Conservation (phyloP, 2,113 vertebrate species). For the Protomyctophum bolini region DNA sequence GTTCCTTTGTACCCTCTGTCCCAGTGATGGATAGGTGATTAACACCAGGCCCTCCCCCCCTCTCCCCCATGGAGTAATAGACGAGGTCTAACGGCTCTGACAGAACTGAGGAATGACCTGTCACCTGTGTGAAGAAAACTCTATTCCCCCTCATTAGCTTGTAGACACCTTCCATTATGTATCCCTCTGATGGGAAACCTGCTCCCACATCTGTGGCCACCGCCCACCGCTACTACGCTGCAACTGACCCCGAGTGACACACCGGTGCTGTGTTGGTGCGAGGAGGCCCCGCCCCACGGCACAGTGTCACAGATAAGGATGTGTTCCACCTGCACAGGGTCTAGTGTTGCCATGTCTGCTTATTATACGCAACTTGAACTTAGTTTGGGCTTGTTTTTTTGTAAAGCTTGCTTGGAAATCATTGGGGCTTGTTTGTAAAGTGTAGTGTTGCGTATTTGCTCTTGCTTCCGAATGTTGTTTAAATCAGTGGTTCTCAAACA, state of each 20-base stretch:
- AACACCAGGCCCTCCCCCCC: neutral
- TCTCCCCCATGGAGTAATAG: constrained; percentile 14
- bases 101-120: constrained; percentile 26
- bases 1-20: neutral
- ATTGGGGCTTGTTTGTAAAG: no score
- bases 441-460: no score
- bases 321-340: no score
- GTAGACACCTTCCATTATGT: constrained; percentile 17
- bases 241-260: constrained; percentile 15
- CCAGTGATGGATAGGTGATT: constrained; percentile 2
- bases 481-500: no score
- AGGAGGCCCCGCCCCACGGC: no score
- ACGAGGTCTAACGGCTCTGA: constrained; percentile 22
- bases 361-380: no score
- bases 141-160: constrained; percentile 5
- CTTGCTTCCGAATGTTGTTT: no score
- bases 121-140: neutral
- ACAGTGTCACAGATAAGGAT: no score
- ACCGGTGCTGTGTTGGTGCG: neutral
- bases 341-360: no score
- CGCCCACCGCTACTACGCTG: neutral
- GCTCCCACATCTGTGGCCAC: constrained; percentile 8
- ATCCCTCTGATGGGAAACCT: constrained; percentile 13
- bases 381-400: no score
- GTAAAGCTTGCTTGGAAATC: no score